Evolutionary conservation across 2,797 vertebrate genomes (phyloP).

Genomic region (Aratinga solstitialis): DNA sequence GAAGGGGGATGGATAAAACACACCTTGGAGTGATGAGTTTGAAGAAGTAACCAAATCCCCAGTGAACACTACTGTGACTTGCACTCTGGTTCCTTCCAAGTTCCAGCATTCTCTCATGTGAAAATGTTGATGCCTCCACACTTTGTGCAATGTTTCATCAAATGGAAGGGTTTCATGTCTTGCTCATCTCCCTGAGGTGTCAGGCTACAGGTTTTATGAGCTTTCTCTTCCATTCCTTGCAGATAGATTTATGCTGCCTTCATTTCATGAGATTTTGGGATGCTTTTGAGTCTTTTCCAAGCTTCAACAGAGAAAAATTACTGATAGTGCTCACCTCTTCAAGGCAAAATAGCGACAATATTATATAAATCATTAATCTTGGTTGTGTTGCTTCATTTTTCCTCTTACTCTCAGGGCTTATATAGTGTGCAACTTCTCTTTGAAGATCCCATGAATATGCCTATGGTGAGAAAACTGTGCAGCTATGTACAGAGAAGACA

Average conservation of each 20-base stretch:
- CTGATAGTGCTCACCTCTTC: not conserved
- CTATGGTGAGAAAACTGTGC: not conserved
- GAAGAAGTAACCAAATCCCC: not conserved
- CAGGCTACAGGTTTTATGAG: not conserved
- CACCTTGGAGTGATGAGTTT: not conserved
- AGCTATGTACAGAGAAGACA: not conserved
- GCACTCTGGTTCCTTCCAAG: not conserved
- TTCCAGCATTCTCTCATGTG: not conserved
- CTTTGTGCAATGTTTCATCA: not conserved
- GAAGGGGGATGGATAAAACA: not conserved
- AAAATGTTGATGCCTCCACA: not conserved
- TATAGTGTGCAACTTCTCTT: not conserved
- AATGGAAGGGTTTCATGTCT: not conserved
- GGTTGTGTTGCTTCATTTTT: not conserved
- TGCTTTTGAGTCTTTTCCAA: not conserved
- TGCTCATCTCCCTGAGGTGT: not conserved
- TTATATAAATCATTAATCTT: not conserved
- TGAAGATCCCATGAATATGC: not conserved
- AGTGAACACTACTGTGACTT: fast-evolving
- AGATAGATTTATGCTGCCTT: not conserved
- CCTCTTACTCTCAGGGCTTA: not conserved
- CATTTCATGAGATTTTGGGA: not conserved
- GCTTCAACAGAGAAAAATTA: not conserved
- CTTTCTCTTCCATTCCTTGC: not conserved
- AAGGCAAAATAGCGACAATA: not conserved